Evolutionary conservation across 2,797 vertebrate genomes (phyloP).

Genomic region (Gymnodraco acuticeps): DNA sequence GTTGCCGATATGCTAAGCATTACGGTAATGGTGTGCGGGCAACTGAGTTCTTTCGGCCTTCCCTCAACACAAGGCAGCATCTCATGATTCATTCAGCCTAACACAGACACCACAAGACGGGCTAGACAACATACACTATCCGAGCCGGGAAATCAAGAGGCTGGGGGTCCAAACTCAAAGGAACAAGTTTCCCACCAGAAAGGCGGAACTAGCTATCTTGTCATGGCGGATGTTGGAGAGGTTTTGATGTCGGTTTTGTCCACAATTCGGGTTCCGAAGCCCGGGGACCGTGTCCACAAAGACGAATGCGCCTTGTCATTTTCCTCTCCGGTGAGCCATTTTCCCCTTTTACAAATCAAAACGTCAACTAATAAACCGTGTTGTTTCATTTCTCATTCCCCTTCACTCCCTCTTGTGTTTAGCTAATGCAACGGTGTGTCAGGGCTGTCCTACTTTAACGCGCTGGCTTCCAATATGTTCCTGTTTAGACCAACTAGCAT

Average conservation of each 20-base stretch:
- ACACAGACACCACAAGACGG: slow-evolving; percentile 40
- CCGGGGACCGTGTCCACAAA: slow-evolving; percentile 98
- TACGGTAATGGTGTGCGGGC: slow-evolving; percentile 64
- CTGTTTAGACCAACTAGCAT: slow-evolving; percentile 48
- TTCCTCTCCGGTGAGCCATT: slow-evolving; percentile 92
- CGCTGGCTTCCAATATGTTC: slow-evolving; percentile 10
- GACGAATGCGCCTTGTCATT: slow-evolving; percentile 99
- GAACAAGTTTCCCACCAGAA: slow-evolving; percentile 62
- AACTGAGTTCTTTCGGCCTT: slow-evolving; percentile 72
- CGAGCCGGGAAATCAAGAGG: slow-evolving; percentile 62
- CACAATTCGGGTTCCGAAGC: slow-evolving; percentile 95
- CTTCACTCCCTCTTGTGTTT: neutral
- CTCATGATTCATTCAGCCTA: slow-evolving; percentile 78
- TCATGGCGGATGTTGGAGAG: slow-evolving; percentile 93
- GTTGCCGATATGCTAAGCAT: neutral
- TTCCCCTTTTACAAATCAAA: slow-evolving; percentile 22
- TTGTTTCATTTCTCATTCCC: neutral
- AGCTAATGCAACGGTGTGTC: neutral
- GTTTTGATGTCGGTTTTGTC: slow-evolving; percentile 95
- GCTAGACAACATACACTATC: slow-evolving; percentile 52
- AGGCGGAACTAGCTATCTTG: slow-evolving; percentile 57
- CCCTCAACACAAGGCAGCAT: slow-evolving; percentile 63
- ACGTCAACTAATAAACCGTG: neutral
- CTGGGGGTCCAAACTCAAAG: slow-evolving; percentile 66
- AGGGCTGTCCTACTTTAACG: slow-evolving; percentile 12